These are phyloP conservation scores for Lepisosteus oculatus DNA, from an alignment of 2,113 vertebrate genomes.

Conservation along the genomic window DNA sequence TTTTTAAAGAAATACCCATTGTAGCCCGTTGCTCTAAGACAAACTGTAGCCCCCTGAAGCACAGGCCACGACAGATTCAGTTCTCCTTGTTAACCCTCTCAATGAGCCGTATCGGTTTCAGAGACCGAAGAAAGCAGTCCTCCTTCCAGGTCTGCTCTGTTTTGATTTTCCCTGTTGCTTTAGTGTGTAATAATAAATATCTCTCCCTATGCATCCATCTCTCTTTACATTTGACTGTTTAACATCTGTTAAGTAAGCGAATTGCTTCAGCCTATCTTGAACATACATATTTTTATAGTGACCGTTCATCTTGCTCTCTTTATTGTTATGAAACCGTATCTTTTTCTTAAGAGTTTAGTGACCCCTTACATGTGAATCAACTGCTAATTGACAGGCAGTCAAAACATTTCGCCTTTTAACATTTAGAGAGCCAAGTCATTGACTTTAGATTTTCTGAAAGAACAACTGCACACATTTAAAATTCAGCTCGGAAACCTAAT, in stretches of 20 bases:
- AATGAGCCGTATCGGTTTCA: conserved; percentile 51
- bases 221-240: conserved; percentile 45
- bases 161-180: conserved; percentile 51
- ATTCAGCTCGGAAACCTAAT: conserved; percentile 55
- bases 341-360: conserved; percentile 39
- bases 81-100: conserved; percentile 49
- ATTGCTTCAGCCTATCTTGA: conserved; percentile 54
- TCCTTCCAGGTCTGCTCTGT: conserved; percentile 26
- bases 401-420: conserved; percentile 60
- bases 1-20: conserved; percentile 22
- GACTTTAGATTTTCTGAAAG: conserved; percentile 32
- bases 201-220: conserved; percentile 37
- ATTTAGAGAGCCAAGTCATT: conserved; percentile 14
- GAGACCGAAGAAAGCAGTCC: conserved; percentile 25
- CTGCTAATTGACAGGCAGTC: conserved; percentile 71
- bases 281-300: conserved; percentile 53
- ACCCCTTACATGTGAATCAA: conserved; percentile 60
- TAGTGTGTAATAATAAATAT: conserved; percentile 61
- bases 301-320: conserved; percentile 44
- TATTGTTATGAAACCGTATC: conserved; percentile 61
- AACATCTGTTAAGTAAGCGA: conserved; percentile 49
- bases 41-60: conserved; percentile 16
- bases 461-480: conserved; percentile 48
- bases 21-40: conserved; percentile 46
- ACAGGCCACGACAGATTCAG: conserved; percentile 42